These are phyloP conservation scores for Lucilia cuprina DNA, from an alignment of 1,140 invertebrate species.

Conservation along the genomic window DNA sequence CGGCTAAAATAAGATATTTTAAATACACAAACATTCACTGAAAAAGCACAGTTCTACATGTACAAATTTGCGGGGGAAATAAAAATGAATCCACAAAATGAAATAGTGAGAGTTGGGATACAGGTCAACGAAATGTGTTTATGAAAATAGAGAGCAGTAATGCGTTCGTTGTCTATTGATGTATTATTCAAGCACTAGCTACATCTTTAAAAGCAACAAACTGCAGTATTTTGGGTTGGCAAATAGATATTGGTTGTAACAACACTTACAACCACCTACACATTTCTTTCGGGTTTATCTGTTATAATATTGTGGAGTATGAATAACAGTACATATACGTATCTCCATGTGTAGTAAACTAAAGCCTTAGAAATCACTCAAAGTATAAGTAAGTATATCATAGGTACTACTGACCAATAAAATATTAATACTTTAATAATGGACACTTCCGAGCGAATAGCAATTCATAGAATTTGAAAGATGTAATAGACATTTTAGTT, in stretches of 20 bases:
- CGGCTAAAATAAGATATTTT: background rate
- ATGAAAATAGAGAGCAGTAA: conserved; percentile 18
- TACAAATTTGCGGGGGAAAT: no score
- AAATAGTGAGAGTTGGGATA: background rate
- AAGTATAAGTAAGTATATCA: background rate
- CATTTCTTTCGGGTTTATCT: background rate
- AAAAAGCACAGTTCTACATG: no score
- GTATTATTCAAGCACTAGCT: conserved; percentile 2
- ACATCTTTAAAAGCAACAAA: background rate
- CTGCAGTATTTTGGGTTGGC: background rate
- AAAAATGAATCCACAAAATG: background rate
- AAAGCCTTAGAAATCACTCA: conserved; percentile 4
- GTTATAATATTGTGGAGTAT: background rate
- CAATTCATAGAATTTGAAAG: no score
- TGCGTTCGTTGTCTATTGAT: conserved; percentile 22
- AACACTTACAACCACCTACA: background rate
- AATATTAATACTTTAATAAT: no score
- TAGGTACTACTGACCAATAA: no score
- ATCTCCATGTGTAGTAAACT: no score
- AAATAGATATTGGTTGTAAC: background rate
- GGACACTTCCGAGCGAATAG: no score
- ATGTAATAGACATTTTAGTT: no score
- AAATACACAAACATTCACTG: background rate
- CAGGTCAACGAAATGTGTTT: conserved; percentile 20
- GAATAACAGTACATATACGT: background rate